Conservation (phyloP, 2,113 vertebrate species). For the Antechinus stuartii region DNA sequence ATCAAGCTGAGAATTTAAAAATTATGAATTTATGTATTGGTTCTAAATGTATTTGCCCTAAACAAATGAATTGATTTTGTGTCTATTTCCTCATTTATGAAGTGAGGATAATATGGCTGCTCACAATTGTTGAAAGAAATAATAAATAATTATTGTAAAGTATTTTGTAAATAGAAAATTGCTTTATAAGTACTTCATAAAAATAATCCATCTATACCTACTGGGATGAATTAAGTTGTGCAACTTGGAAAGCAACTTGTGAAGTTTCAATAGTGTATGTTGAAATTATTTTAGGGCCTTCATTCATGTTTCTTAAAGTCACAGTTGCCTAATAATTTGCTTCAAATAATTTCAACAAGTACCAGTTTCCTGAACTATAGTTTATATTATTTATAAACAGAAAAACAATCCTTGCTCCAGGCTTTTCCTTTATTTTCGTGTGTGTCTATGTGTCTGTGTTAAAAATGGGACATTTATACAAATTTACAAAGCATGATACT, state of each 20-base stretch:
- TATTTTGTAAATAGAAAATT: constrained; percentile 63
- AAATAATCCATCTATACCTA: constrained; percentile 7
- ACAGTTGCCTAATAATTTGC: constrained; percentile 21
- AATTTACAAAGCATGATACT: constrained; percentile 18
- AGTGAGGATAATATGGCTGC: constrained; percentile 27
- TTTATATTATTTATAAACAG: constrained; percentile 7
- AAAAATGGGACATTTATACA: not conserved
- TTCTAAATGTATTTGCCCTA: constrained; percentile 34
- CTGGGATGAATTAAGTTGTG: constrained; percentile 23
- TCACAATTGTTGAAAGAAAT: constrained; percentile 21
- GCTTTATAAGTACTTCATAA: constrained; percentile 34
- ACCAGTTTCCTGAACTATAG: constrained; percentile 30
- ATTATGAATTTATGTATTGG: constrained; percentile 22
- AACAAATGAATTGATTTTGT: not conserved
- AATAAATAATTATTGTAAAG: constrained; percentile 58
- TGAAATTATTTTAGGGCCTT: constrained; percentile 22
- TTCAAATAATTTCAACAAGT: constrained; percentile 45
- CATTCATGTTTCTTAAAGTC: not conserved
- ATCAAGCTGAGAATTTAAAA: constrained; percentile 8
- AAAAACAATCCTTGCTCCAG: constrained; percentile 17
- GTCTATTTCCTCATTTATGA: constrained; percentile 49
- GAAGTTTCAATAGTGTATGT: constrained; percentile 25
- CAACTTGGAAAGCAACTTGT: constrained; percentile 35
- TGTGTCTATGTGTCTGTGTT: not conserved
- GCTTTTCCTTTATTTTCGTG: not conserved